Evolutionary conservation across 2,113 vertebrate genomes (phyloP).

Genomic region (Xiphophorus maculatus): DNA sequence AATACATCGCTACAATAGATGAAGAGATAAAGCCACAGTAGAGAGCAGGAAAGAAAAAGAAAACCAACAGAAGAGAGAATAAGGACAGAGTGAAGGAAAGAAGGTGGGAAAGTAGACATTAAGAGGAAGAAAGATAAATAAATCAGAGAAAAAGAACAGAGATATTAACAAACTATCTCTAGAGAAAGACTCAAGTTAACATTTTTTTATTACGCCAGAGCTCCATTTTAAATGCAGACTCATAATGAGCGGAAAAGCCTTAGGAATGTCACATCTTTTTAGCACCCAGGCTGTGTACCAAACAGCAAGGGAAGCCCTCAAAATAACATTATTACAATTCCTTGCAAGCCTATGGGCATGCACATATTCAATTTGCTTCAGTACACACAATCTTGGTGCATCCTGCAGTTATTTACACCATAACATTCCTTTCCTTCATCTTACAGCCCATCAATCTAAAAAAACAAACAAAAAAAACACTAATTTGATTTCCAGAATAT

Average conservation of each 20-base stretch:
- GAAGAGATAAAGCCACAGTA: constrained; percentile 18
- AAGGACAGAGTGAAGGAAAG: constrained; percentile 18
- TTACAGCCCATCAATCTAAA: constrained; percentile 29
- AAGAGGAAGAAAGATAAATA: constrained; percentile 9
- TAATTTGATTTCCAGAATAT: constrained; percentile 41
- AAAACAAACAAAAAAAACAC: constrained; percentile 16
- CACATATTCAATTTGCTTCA: constrained; percentile 56
- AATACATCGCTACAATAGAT: constrained; percentile 87
- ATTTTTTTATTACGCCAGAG: constrained; percentile 32
- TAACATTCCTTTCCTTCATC: constrained; percentile 19
- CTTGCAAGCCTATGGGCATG: constrained; percentile 34
- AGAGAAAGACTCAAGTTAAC: constrained; percentile 37
- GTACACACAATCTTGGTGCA: constrained; percentile 29
- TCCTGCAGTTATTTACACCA: constrained; percentile 47
- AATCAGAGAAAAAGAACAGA: constrained; percentile 14
- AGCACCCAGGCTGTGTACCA: constrained; percentile 32
- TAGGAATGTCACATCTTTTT: constrained; percentile 53
- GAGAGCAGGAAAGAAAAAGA: neutral
- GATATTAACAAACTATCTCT: constrained; percentile 30
- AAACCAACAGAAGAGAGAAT: neutral
- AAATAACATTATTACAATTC: constrained; percentile 52
- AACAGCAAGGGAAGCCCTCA: constrained; percentile 42
- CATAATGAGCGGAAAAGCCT: constrained; percentile 52
- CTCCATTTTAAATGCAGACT: constrained; percentile 43
- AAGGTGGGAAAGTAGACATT: constrained; percentile 8